These are phyloP conservation scores for Cyphomyrmex costatus DNA, from an alignment of 1,140 invertebrate genomes.

Conservation along the genomic window DNA sequence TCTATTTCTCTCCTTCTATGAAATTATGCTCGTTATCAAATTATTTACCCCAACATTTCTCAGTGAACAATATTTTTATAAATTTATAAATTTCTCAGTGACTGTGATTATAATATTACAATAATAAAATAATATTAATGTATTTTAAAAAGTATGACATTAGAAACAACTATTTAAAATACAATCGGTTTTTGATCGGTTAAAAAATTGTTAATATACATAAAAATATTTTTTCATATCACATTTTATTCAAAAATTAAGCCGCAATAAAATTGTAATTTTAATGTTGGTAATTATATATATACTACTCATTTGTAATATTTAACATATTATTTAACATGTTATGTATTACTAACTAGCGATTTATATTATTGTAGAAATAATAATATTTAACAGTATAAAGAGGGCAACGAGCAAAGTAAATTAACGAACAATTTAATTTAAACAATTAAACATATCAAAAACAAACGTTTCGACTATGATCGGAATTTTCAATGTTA, in stretches of 20 bases:
- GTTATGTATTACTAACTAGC: background rate
- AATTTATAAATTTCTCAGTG: no score
- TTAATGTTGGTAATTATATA: background rate
- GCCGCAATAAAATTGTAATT: background rate
- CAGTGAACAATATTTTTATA: no score
- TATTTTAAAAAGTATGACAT: background rate
- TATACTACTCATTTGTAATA: background rate
- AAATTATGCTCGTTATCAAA: no score
- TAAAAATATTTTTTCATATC: background rate
- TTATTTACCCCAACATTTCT: background rate
- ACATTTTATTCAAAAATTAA: slow-evolving; percentile 6
- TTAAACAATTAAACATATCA: no score
- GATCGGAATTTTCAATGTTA: no score
- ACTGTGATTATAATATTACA: background rate
- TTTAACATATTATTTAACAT: background rate
- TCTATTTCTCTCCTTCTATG: no score
- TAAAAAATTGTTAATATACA: background rate
- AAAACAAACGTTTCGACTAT: no score
- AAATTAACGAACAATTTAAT: no score
- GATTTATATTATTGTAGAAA: background rate
- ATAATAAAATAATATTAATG: background rate
- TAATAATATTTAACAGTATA: no score
- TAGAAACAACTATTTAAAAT: background rate
- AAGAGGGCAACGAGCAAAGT: no score
- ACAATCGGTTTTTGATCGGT: background rate